Percentiles rank a stretch among this genome's conserved stretches.
These are phyloP conservation scores for Eupeodes latifasciatus DNA, from an alignment of 2,888 invertebrate genomes.

Conservation along the genomic window DNA sequence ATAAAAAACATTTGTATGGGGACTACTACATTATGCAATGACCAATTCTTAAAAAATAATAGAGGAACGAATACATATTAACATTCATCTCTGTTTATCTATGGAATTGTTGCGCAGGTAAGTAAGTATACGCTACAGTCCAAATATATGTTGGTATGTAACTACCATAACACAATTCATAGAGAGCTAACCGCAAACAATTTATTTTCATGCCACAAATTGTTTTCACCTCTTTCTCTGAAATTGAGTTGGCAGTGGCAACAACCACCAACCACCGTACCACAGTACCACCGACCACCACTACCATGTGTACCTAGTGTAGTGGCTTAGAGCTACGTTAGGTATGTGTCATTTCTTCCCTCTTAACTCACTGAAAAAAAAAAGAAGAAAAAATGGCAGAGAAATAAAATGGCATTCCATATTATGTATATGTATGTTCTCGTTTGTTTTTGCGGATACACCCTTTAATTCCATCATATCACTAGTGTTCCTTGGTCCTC, in stretches of 20 bases:
- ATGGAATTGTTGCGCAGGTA: neutral
- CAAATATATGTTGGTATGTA: slow-evolving; percentile 1
- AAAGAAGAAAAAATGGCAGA: slow-evolving; percentile 20
- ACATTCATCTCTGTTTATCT: neutral
- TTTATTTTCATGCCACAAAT: slow-evolving; percentile 69
- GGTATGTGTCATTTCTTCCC: neutral
- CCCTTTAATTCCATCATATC: neutral
- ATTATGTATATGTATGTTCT: neutral
- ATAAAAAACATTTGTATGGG: too few species aligned
- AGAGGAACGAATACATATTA: slow-evolving; percentile 1
- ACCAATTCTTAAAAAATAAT: too few species aligned
- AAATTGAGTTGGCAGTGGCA: neutral
- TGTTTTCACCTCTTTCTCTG: slow-evolving; percentile 52
- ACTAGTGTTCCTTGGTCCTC: neutral
- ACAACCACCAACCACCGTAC: neutral
- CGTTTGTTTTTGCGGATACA: too few species aligned
- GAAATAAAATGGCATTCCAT: slow-evolving; percentile 28
- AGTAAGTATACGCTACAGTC: slow-evolving; percentile 4
- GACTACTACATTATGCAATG: too few species aligned
- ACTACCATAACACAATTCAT: slow-evolving; percentile 30
- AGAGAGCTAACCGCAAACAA: slow-evolving; percentile 50
- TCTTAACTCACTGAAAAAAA: slow-evolving; percentile 12
- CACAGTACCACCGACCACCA: neutral
- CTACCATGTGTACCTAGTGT: too few species aligned
- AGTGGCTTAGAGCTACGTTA: slow-evolving; percentile 13